Evolutionary conservation across 2,888 invertebrate genomes (phyloP).

Genomic region (Drosophila birchii): DNA sequence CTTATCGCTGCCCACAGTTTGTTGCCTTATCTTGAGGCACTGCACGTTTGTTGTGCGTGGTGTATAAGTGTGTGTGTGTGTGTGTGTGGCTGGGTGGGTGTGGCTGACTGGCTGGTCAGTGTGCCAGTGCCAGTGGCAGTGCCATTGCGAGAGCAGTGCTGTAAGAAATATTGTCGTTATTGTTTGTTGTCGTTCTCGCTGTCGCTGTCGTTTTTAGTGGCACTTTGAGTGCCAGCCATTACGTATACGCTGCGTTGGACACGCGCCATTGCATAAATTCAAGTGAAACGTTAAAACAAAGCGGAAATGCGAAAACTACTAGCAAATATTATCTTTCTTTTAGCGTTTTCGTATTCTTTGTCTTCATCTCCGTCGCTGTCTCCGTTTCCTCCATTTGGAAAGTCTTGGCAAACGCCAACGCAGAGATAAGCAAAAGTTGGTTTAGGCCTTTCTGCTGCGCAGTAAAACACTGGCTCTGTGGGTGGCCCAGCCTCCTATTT

Average conservation of each 20-base stretch:
- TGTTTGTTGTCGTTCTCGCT: slow-evolving; percentile 58
- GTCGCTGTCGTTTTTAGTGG: slow-evolving; percentile 65
- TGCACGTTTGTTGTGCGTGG: slow-evolving; percentile 54
- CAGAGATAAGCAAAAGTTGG: slow-evolving; percentile 75
- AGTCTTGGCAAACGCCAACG: slow-evolving; percentile 49
- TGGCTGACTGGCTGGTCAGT: slow-evolving; percentile 45
- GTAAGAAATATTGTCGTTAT: slow-evolving; percentile 72
- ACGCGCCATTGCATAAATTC: slow-evolving; percentile 82
- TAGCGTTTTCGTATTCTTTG: slow-evolving; percentile 44
- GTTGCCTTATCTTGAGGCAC: slow-evolving; percentile 73
- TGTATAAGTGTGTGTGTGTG: slow-evolving; percentile 24
- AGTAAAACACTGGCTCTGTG: slow-evolving; percentile 51
- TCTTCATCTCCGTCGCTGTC: slow-evolving; percentile 35
- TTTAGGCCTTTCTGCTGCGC: slow-evolving; percentile 61
- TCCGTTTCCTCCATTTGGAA: slow-evolving; percentile 15
- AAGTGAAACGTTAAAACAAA: slow-evolving; percentile 82
- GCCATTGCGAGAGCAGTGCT: slow-evolving; percentile 36
- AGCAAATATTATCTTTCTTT: slow-evolving; percentile 63
- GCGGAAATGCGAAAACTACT: slow-evolving; percentile 75
- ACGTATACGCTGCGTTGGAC: slow-evolving; percentile 79
- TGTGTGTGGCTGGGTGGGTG: slow-evolving; percentile 45
- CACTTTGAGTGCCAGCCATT: slow-evolving; percentile 72
- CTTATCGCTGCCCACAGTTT: slow-evolving; percentile 75
- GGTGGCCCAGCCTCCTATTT: slow-evolving; percentile 31
- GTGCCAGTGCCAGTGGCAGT: slow-evolving; percentile 2